These are phyloP conservation scores for Papilio xuthus DNA, from an alignment of 1,140 invertebrate species.

Conservation along the genomic window DNA sequence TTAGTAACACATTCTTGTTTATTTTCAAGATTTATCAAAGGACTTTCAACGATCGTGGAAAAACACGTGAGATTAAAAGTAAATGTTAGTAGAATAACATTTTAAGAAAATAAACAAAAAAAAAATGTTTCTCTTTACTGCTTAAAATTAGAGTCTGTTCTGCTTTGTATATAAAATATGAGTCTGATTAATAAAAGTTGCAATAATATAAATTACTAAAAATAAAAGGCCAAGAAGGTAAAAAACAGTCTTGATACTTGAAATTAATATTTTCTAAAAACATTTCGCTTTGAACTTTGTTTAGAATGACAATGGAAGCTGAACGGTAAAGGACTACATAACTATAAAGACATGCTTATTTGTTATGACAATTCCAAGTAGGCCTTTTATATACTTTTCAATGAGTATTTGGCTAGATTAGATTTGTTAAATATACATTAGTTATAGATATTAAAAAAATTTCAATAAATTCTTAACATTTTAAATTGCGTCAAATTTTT, in stretches of 20 bases:
- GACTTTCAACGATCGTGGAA: background rate
- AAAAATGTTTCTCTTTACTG: background rate
- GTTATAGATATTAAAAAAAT: too few species aligned
- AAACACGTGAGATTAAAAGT: background rate
- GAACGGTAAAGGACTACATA: background rate
- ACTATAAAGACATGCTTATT: background rate
- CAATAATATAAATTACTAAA: conserved; percentile 6
- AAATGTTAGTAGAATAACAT: background rate
- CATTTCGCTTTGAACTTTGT: conserved; percentile 4
- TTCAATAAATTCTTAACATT: too few species aligned
- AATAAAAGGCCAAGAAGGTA: background rate
- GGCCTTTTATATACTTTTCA: too few species aligned
- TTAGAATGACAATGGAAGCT: background rate
- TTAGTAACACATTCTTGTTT: background rate
- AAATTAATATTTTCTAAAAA: conserved; percentile 15
- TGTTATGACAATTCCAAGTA: too few species aligned
- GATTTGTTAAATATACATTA: too few species aligned
- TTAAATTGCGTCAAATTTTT: background rate
- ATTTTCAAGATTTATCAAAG: background rate
- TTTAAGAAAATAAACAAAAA: conserved; percentile 17
- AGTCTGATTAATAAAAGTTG: background rate
- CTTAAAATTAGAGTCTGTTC: background rate
- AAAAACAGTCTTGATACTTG: background rate
- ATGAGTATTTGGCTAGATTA: too few species aligned
- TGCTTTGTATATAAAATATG: background rate